Conservation (phyloP, 2,888 invertebrate species). For the Xestia rhomboidea region DNA sequence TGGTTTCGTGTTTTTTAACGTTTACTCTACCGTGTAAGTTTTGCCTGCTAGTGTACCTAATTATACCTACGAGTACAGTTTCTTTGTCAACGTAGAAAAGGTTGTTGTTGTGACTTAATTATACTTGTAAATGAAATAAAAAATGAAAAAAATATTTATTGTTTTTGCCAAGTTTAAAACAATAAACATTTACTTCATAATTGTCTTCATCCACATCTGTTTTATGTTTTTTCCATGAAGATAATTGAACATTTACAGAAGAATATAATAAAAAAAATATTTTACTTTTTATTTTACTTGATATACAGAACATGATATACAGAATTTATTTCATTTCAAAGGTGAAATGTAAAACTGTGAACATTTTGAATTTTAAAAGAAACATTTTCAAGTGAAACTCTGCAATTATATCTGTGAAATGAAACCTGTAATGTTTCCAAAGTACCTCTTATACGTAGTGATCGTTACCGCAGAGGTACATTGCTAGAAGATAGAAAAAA, state of each 20-base stretch:
- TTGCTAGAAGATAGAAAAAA: slow-evolving; percentile 31
- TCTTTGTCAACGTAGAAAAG: slow-evolving; percentile 12
- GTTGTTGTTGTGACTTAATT: neutral
- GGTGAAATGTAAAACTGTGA: slow-evolving; percentile 1
- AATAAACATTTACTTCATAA: too few species aligned
- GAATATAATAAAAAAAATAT: neutral
- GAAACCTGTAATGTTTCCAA: slow-evolving; percentile 16
- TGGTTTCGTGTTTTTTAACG: slow-evolving; percentile 61
- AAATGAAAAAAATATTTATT: too few species aligned
- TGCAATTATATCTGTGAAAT: slow-evolving; percentile 27
- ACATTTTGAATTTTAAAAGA: slow-evolving; percentile 15
- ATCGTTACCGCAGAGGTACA: slow-evolving; percentile 4
- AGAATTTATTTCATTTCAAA: slow-evolving; percentile 11
- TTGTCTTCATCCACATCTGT: neutral
- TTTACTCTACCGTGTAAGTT: slow-evolving; percentile 57
- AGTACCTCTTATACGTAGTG: slow-evolving; percentile 9
- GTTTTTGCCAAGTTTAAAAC: too few species aligned
- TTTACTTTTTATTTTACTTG: too few species aligned
- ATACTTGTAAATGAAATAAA: too few species aligned
- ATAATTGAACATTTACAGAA: neutral
- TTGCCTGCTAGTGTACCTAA: slow-evolving; percentile 45
- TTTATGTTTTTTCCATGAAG: neutral
- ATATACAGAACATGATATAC: too few species aligned
- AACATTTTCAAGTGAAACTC: slow-evolving; percentile 2
- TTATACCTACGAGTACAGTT: slow-evolving; percentile 37